These are phyloP conservation scores for Vidua macroura DNA, from an alignment of 2,113 vertebrate species.

Conservation along the genomic window DNA sequence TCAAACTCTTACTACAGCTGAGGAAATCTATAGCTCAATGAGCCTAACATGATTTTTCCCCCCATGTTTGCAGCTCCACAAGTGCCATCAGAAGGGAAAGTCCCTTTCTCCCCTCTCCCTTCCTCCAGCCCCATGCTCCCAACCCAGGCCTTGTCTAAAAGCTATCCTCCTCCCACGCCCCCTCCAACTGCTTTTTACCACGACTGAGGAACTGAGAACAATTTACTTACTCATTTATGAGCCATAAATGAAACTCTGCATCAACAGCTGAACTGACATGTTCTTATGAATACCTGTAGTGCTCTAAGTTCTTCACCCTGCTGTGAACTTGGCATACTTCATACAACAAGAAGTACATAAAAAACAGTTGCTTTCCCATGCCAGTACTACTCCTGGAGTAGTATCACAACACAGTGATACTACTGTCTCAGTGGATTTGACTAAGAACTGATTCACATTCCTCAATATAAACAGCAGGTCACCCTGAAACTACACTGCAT, in stretches of 20 bases:
- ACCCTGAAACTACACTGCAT: neutral
- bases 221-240: neutral
- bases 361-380: neutral
- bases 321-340: neutral
- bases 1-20: conserved; percentile 2
- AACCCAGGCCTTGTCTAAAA: neutral
- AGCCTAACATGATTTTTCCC: neutral
- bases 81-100: neutral
- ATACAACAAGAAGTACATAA: neutral
- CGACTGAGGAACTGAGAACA: neutral
- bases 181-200: neutral
- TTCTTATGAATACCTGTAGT: neutral
- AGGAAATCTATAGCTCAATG: conserved; percentile 22
- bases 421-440: neutral
- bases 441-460: neutral
- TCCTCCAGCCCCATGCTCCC: neutral
- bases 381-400: neutral
- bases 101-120: neutral
- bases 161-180: neutral
- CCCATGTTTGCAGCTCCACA: neutral
- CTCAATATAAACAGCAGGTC: neutral
- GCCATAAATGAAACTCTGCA: neutral
- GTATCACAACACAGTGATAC: neutral
- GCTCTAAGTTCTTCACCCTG: neutral
- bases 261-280: neutral